Evolutionary conservation across 2,888 invertebrate species (phyloP), one percentile per base, ranked within the genome.

Genomic region (Apamea anceps): DNA sequence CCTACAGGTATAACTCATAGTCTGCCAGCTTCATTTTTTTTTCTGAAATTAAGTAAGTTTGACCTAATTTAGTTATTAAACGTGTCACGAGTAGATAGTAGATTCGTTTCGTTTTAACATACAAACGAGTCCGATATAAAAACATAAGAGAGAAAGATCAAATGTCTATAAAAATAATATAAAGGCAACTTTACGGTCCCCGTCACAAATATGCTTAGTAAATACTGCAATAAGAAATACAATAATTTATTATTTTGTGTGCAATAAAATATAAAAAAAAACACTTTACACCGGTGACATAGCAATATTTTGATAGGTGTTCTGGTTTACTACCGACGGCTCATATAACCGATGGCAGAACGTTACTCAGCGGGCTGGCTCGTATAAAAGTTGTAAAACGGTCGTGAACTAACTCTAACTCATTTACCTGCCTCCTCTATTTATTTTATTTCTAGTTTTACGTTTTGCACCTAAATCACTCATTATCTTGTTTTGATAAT

Each of bases 331-430:
- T 91, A 88, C 80, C 81, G 75, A 75, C 75, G 73, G 81, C 51
- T 89, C 91, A 88, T 93, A 93, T 92, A 93, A 91, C 91, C 89
- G 88, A 91, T 88, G 89, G 86, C 80, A 68, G 80, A 79, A 75
- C 75, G 84, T 91, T 90, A 90, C 89, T 86, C 81, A 81, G 85
- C 85, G 80, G 84, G 87, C 86, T 85, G 80, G 78, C 75, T 90
- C 91, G 91, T 93, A 94, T 92, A 93, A 93, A 92, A 86, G 94
- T 85, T 91, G 87, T 94, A 94, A 94, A 94, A 92, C 79, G 75
- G 87, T 85, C 88, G 81, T 88, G 88, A 91, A 91, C 88, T 86
- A 86, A 88, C 87, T 88, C 89, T 84, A 87, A 91, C 92, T 91
- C 63, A 84, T 85, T 85, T 85, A 82, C 77, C 83, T 87, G 80